Evolutionary conservation across 2,888 invertebrate genomes (phyloP), one percentile per base, ranked within the genome.

Genomic region (Drosophila helvetica): DNA sequence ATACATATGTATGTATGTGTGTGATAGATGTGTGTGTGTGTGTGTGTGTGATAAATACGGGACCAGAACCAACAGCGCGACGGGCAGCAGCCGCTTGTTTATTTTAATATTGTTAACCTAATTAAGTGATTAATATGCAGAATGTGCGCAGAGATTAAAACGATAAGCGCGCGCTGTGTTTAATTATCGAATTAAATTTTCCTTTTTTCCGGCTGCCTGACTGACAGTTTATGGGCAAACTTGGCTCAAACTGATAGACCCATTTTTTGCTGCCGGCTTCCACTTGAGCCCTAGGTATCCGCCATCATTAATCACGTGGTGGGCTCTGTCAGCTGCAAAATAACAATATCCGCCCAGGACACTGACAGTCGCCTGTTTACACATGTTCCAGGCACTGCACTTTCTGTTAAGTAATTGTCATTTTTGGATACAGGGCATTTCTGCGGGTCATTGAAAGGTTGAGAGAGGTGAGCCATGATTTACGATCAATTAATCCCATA

Each of bases 101-200:
- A 80, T 80, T 82, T 82, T 86, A 85, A 87, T 83, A 83, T 82
- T 87, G 86, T 85, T 83, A 85, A 88, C 80, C 83, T 83, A 83
- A 83, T 83, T 83, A 83, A 82, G 83, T 83, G 83, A 88, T 83
- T 83, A 88, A 83, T 83, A 83, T 83, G 83, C 83, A 83, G 82
- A 83, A 86, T 85, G 88, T 82, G 80, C 80, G 86, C 86, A 67
- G 76, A 88, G 83, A 83, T 83, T 83, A 83, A 88, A 83, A 81
- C 72, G 75, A 66, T 74, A 65, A 69, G 63, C 73, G 73, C 79
- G 52, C 54, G 61, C 58, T 58, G 74, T 73, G 82, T 87, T 84
- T 71, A 84, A 82, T 84, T 84, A 81, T 81, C 57, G 45, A 72
- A 72, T 74, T 65, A 74, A 74, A 46, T 42, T 58, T 73, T 58